These are phyloP conservation scores for Coranthus polyacanthus DNA, from an alignment of 2,797 vertebrate species.

Conservation along the genomic window DNA sequence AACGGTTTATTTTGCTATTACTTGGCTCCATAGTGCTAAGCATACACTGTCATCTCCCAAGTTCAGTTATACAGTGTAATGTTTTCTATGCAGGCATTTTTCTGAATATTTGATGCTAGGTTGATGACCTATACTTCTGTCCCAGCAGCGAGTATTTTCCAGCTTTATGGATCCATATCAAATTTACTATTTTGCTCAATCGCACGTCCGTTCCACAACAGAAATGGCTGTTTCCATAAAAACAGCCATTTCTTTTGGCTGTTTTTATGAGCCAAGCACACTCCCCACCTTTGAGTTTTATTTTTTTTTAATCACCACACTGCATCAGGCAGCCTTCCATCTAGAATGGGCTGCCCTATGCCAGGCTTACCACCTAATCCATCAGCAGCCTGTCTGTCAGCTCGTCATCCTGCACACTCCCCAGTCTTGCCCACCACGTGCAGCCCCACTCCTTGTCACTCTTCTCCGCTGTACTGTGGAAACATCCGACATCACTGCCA, in stretches of 20 bases:
- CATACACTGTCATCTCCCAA: constrained; percentile 6
- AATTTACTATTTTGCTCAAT: constrained; percentile 16
- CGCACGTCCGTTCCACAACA: constrained; percentile 13
- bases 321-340: constrained; percentile 75
- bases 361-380: constrained; percentile 83
- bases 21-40: constrained; percentile 14
- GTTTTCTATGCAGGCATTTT: constrained; percentile 63
- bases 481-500: constrained; percentile 64
- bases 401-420: constrained; percentile 60
- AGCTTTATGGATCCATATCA: constrained; percentile 12
- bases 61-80: constrained; percentile 52
- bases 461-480: constrained; percentile 58
- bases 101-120: constrained; percentile 39
- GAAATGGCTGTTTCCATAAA: too few relatives aligned
- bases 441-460: constrained; percentile 60
- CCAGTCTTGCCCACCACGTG: constrained; percentile 66
- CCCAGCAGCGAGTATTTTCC: constrained; percentile 24
- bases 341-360: constrained; percentile 79
- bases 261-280: constrained; percentile 51
- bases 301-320: constrained; percentile 81
- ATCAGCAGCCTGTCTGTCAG: constrained; percentile 75
- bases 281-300: constrained; percentile 57
- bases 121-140: constrained; percentile 39
- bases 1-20: constrained; percentile 54
- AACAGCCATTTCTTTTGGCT: constrained; percentile 36